Evolutionary conservation across 2,113 vertebrate genomes (phyloP).

Genomic region (Burhinus bistriatus): DNA sequence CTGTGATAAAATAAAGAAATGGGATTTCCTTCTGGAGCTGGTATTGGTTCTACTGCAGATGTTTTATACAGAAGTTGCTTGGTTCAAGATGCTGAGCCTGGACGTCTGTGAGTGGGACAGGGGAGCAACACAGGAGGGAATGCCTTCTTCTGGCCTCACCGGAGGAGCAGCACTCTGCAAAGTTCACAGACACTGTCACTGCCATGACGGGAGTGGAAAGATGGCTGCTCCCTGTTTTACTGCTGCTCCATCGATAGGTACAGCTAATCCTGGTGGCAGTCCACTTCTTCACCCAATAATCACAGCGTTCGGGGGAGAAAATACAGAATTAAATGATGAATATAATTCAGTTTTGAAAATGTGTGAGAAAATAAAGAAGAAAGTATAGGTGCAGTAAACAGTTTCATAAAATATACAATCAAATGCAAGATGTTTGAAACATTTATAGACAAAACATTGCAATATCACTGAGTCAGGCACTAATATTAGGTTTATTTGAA

Average conservation of each 20-base stretch:
- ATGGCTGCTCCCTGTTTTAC: rapidly evolving
- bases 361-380: not conserved
- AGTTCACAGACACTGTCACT: not conserved
- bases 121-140: not conserved
- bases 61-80: not conserved
- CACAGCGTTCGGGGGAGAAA: not conserved
- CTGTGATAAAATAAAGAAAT: not conserved
- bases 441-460: not conserved
- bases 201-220: not conserved
- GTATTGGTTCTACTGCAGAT: not conserved
- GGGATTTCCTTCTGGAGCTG: not conserved
- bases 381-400: not conserved
- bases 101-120: not conserved
- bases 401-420: not conserved
- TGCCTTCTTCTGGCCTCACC: not conserved
- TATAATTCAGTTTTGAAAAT: not conserved
- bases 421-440: not conserved
- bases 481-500: not conserved
- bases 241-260: not conserved
- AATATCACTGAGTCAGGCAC: not conserved
- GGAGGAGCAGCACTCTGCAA: not conserved
- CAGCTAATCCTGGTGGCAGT: not conserved
- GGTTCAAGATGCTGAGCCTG: not conserved
- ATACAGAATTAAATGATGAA: not conserved
- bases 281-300: not conserved